A percentile compares a stretch with the other conserved stretches of the same genome.
Evolutionary conservation across 2,888 invertebrate genomes (phyloP).

Genomic region (Archips xylosteana): DNA sequence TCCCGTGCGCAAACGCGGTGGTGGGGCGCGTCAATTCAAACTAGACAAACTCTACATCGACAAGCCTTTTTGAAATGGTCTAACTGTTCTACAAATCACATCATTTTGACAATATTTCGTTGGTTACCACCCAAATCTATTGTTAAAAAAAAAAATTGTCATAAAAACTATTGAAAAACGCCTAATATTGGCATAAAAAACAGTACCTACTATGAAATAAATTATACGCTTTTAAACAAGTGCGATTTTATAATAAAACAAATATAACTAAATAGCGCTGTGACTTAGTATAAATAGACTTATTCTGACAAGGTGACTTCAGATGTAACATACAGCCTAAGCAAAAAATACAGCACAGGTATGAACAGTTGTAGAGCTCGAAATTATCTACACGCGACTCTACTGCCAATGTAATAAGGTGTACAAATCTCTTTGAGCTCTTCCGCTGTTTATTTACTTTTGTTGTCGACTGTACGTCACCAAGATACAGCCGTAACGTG

Average conservation of each 20-base stretch:
- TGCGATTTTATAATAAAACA: conserved; percentile 39
- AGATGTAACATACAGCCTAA: not conserved
- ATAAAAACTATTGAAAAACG: conserved; percentile 18
- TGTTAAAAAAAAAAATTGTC: not conserved
- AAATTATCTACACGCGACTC: no score
- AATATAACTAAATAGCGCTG: conserved; percentile 36
- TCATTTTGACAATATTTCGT: not conserved
- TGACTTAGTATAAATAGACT: conserved; percentile 22
- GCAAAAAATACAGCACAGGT: no score
- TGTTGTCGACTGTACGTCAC: no score
- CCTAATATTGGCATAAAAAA: conserved; percentile 12
- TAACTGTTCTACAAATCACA: not conserved
- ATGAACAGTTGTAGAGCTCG: no score
- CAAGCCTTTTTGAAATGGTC: not conserved
- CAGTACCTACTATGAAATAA: conserved; percentile 28
- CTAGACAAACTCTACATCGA: not conserved
- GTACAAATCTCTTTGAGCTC: no score
- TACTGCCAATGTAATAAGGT: no score
- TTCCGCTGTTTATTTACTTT: no score
- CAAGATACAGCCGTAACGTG: no score
- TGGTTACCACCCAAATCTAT: no score
- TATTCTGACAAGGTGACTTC: not conserved
- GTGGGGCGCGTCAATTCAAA: no score
- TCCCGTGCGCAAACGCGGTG: no score
- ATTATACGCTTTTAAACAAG: conserved; percentile 38